Evolutionary conservation across 2,797 vertebrate species (phyloP).

Genomic region (Amblyopsis hoosieri): DNA sequence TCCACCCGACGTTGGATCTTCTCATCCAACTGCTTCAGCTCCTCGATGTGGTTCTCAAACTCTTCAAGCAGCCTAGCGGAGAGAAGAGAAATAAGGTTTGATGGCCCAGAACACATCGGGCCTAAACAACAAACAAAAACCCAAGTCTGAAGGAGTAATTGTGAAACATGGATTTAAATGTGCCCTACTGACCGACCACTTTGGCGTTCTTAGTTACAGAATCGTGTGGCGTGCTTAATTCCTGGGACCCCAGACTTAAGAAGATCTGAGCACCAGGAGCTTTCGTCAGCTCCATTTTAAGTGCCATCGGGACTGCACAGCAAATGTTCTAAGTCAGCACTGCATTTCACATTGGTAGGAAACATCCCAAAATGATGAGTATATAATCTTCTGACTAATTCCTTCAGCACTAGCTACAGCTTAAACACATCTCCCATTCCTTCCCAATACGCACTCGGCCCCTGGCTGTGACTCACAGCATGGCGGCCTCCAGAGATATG

Average conservation of each 20-base stretch:
- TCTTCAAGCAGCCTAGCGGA: constrained; percentile 89
- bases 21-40: constrained; percentile 96
- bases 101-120: constrained; percentile 2
- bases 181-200: constrained; percentile 65
- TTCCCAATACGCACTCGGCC: constrained; percentile 77
- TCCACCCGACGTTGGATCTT: constrained; percentile 96
- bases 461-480: constrained; percentile 74
- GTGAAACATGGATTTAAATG: constrained; percentile 54
- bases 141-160: constrained; percentile 36
- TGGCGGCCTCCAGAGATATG: constrained; percentile 75
- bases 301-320: constrained; percentile 77
- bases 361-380: constrained; percentile 84
- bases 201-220: constrained; percentile 63
- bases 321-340: constrained; percentile 83
- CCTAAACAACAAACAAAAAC: constrained; percentile 8
- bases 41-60: constrained; percentile 97
- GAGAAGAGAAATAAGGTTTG: constrained; percentile 10
- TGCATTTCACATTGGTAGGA: constrained; percentile 77
- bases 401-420: constrained; percentile 78
- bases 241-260: constrained; percentile 73
- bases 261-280: constrained; percentile 73
- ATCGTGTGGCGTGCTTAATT: constrained; percentile 66
- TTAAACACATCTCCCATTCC: constrained; percentile 82
- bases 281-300: constrained; percentile 84
- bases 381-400: constrained; percentile 86